Base-by-base conservation (phyloP, 2,888 invertebrate species). In the Synanthedon vespiformis region DNA sequence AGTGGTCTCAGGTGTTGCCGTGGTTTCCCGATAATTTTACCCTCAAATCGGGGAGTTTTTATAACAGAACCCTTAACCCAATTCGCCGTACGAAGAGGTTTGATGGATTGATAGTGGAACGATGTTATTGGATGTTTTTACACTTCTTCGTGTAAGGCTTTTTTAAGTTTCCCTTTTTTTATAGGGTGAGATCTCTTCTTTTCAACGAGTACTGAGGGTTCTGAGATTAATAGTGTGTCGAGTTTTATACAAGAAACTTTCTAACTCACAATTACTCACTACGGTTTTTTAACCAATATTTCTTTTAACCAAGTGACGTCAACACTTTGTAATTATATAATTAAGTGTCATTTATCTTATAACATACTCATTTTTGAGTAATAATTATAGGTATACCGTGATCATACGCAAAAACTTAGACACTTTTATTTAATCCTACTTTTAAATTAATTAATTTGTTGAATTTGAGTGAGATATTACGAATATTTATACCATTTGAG, bases 41-140 rank as follows among this genome's bases (percentile, higher is more conserved):
- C 61, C 57, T 47, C 53, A 58, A 61, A 58, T 59, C 52, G 52
- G 61, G 60, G 61, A 59, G 61, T 64, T 63, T 48, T 68, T 68
- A 68, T 64, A 67, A 62, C 60, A 54, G 60, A 65, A 64, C 67
- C 68, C 64, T 70, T 70, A 70, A 67, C 73, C 69, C 67, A 58
- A 58, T 64, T 63, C 64, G 55, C 63, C 61, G 59, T 65, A 62
- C 64, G 58, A 57, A 44, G 44, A 56, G 50, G 55, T 55, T 62
- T 66, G 78, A 76, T 78, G 73, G 77, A 77, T 77, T 65, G 74
- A 72, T 71, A 65, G 65, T 61, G 58, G 56, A 57, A 58, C 56
- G 51, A 51, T 55, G 57, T 52, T 54, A 55, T 48, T 48, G 48
- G 14, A 48, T 16, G 13, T 44, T 44, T 44, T 44, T 44, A 44